These are phyloP conservation scores for Peromyscus aztecus DNA, from an alignment of 2,797 vertebrate species.

Conservation along the genomic window DNA sequence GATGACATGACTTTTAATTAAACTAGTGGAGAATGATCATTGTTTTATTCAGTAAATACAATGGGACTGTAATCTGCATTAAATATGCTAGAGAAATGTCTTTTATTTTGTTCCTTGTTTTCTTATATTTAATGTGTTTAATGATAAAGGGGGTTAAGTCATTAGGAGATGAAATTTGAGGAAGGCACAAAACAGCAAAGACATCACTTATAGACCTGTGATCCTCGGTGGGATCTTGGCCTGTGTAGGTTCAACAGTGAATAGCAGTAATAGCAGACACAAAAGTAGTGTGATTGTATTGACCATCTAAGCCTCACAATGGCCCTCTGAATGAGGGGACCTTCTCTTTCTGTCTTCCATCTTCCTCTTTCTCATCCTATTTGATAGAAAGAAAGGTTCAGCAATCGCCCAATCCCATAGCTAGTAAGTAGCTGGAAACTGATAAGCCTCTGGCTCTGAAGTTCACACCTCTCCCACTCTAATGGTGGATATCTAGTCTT, in stretches of 20 bases:
- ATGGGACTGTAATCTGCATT: not conserved
- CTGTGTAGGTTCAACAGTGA: not conserved
- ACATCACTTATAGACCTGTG: not conserved
- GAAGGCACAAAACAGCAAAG: not conserved
- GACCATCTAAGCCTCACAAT: not conserved
- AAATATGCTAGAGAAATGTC: not conserved
- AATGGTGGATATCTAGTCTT: not conserved
- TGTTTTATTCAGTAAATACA: not conserved
- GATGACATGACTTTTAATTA: not conserved
- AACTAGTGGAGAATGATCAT: not conserved
- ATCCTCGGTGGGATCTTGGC: not conserved
- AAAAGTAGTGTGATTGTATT: not conserved
- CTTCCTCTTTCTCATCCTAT: not conserved
- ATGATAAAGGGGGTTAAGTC: not conserved
- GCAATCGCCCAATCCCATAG: not conserved
- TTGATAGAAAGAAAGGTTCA: not conserved
- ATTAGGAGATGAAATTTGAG: not conserved
- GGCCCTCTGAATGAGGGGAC: not conserved
- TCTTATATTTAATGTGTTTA: slow-evolving; percentile 9
- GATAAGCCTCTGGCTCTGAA: not conserved
- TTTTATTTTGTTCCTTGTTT: not conserved
- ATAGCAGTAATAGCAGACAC: not conserved
- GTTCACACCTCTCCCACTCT: no score
- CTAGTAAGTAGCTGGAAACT: not conserved
- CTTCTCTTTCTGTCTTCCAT: no score